These are phyloP conservation scores for Neodiprion lecontei DNA, from an alignment of 1,140 invertebrate genomes.

Conservation along the genomic window DNA sequence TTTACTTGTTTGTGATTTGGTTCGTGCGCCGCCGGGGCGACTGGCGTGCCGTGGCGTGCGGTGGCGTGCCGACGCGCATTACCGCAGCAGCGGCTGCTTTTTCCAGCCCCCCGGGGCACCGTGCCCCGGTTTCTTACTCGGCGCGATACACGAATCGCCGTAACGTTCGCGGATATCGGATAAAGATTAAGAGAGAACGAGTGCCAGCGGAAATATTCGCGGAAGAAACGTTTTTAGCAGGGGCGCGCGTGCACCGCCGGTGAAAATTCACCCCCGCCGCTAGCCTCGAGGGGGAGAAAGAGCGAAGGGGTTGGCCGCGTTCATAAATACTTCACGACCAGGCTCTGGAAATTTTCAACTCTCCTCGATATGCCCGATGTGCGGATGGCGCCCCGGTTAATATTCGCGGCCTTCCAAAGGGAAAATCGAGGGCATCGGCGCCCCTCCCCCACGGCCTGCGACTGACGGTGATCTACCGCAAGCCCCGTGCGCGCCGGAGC, in stretches of 20 bases:
- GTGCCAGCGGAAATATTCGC: constrained; percentile 10
- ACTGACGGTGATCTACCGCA: constrained; percentile 22
- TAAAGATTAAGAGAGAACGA: constrained; percentile 40
- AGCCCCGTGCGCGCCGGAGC: constrained; percentile 13
- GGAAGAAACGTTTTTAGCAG: neutral
- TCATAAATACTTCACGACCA: constrained; percentile 51
- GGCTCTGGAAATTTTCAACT: constrained; percentile 46
- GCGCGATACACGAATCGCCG: constrained; percentile 26
- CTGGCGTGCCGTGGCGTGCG: constrained; percentile 12
- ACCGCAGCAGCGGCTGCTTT: constrained; percentile 16
- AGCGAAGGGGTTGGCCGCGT: constrained; percentile 35
- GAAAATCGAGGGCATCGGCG: neutral
- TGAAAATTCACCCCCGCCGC: too few relatives aligned
- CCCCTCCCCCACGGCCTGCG: neutral
- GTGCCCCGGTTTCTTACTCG: constrained; percentile 1
- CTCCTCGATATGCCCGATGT: neutral
- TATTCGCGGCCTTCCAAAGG: neutral
- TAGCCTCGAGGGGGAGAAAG: constrained; percentile 24
- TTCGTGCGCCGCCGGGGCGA: constrained; percentile 3
- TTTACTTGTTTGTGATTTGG: constrained; percentile 19
- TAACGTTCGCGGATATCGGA: constrained; percentile 39
- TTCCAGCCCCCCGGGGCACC: neutral
- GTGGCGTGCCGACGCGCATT: constrained; percentile 30
- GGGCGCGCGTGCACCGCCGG: too few relatives aligned
- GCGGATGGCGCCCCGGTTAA: neutral